Conservation (phyloP, 2,888 invertebrate genomes). For the Hedychridium roseum region DNA sequence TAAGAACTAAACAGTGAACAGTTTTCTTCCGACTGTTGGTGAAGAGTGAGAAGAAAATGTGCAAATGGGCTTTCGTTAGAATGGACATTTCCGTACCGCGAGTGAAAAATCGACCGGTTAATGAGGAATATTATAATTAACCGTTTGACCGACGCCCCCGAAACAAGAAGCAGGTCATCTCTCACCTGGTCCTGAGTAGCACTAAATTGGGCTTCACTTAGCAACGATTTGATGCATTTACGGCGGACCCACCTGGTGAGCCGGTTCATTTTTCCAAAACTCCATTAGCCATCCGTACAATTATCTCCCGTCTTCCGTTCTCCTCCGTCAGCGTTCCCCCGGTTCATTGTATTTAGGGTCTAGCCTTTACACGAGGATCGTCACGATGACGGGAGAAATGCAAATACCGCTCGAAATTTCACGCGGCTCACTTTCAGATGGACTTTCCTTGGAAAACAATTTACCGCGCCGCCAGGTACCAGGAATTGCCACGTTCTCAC, state of each 20-base stretch:
- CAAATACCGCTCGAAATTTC: conserved; percentile 31
- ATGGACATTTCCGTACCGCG: no score
- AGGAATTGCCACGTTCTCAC: no score
- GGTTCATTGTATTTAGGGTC: no score
- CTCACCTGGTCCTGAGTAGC: conserved; percentile 25
- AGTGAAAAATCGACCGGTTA: conserved; percentile 45
- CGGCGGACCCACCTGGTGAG: conserved; percentile 50
- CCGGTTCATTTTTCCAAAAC: conserved; percentile 42
- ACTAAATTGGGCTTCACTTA: conserved; percentile 38
- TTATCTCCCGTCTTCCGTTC: conserved; percentile 40
- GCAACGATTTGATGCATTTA: conserved; percentile 48
- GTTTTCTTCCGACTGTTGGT: no score
- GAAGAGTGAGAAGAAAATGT: no score
- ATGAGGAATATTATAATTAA: conserved; percentile 50
- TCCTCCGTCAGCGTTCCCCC: no score
- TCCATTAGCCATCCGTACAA: conserved; percentile 49
- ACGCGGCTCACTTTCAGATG: no score
- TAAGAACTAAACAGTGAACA: no score
- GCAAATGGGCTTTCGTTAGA: no score
- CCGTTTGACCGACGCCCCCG: conserved; percentile 35
- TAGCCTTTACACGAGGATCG: conserved; percentile 22
- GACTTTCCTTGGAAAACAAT: no score
- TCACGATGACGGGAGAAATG: conserved; percentile 37
- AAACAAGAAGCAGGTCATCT: conserved; percentile 18
- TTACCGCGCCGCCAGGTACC: no score